Base-by-base conservation (phyloP, 2,888 invertebrate species). In the Luperina nickerlii region DNA sequence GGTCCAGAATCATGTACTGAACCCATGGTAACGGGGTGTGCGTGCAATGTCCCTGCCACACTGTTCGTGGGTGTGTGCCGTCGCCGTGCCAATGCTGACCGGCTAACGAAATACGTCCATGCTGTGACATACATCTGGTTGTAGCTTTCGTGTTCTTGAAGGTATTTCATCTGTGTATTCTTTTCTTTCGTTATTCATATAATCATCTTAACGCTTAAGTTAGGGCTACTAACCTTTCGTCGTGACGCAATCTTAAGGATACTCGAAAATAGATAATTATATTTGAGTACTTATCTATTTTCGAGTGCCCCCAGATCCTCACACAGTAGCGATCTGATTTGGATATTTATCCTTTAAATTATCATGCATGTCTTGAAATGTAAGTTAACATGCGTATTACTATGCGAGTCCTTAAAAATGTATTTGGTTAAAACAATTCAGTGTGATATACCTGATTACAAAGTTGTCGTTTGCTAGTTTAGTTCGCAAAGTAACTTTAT, bases 91-190 rank as follows among this genome's bases (percentile, higher is more conserved):
- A 60, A 13, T 60, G n/a, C n/a, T 60, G 13, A 27, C 27, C 62
- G 15, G 15, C 27, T 27, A 27, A 62, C 2, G 27, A 62, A 27
- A 15, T 27, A 27, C 62, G 7, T 15, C 27, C 62, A 62, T 62
- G 62, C 27, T 27, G 1, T 62, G 20, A 63, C 20, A 27, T 42
- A 51, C 32, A 32, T 68, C 67, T 51, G 45, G 45, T 66, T 62
- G 27, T 48, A 65, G 78, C 74, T 74, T 70, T 38, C 66, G 20
- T 62, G 57, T 51, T 72, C n/a, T 66, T 74, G n/a, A 18, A n/a
- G 6, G 60, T 62, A 67, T 57, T 27, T 51, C 24, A 60, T 66
- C 57, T 74, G 38, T 60, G n/a, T 69, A 38, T 62, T 57, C 1
- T 24, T 11, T 32, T 62, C 27, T 11, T 38, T 63, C 27, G 7